phyloP scores from a whole-genome alignment of 2,113 vertebrate species.

The Hiodon tergisus region DNA sequence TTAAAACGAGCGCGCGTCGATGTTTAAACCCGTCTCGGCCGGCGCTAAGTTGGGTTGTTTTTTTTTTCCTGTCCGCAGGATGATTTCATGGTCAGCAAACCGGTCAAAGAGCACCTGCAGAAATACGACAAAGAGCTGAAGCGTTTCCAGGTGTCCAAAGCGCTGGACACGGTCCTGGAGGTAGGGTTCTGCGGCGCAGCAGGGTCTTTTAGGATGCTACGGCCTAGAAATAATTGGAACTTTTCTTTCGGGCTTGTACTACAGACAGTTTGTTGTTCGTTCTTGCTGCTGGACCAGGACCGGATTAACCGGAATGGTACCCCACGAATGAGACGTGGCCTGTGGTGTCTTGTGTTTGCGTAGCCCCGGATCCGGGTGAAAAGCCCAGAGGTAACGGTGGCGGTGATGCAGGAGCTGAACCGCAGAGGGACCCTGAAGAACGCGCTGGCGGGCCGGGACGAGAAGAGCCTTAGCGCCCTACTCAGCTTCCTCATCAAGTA shows the following conservation, averaged over 20 bases:
- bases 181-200: slow-evolving; percentile 32
- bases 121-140: slow-evolving; percentile 84
- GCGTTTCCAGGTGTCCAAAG: slow-evolving; percentile 84
- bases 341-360: background rate
- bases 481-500: slow-evolving; percentile 88
- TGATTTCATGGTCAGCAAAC: slow-evolving; percentile 83
- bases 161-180: slow-evolving; percentile 82
- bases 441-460: slow-evolving; percentile 88
- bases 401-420: slow-evolving; percentile 86
- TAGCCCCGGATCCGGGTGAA: slow-evolving; percentile 11
- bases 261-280: too few species aligned
- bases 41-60: background rate
- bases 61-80: slow-evolving; percentile 61
- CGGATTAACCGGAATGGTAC: too few species aligned
- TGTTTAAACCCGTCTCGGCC: background rate
- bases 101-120: slow-evolving; percentile 69
- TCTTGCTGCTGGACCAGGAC: too few species aligned
- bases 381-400: slow-evolving; percentile 81
- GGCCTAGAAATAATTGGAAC: too few species aligned
- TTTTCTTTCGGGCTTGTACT: too few species aligned
- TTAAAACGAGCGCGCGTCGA: background rate
- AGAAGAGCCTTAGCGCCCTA: slow-evolving; percentile 70
- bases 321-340: background rate
- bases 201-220: background rate
- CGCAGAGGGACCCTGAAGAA: slow-evolving; percentile 88